A percentile compares a stretch with the other conserved stretches of the same genome.
Conservation (phyloP, 2,113 vertebrate genomes). For the Platichthys stellatus region DNA sequence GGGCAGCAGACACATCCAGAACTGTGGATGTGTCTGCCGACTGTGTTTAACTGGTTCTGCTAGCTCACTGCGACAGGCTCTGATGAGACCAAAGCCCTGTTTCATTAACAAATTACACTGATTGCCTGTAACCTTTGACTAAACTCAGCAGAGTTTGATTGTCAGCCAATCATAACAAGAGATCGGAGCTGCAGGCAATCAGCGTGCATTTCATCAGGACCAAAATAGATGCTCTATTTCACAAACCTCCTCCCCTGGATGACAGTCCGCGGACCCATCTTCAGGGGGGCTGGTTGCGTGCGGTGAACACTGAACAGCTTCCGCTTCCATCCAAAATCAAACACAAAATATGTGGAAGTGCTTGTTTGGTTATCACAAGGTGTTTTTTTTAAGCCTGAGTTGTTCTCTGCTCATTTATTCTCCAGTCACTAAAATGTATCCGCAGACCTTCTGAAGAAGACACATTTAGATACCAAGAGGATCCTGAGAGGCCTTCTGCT, state of each 20-base stretch:
- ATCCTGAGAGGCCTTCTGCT: constrained; percentile 17
- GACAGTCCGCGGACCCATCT: constrained; percentile 17
- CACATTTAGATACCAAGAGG: constrained; percentile 42
- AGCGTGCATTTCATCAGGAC: constrained; percentile 35
- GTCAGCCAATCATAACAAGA: constrained; percentile 60
- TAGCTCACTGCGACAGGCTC: constrained; percentile 38
- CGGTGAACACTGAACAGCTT: not conserved
- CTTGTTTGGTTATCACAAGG: constrained; percentile 19
- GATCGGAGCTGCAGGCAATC: constrained; percentile 59
- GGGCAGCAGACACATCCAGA: constrained; percentile 20
- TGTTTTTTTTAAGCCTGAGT: constrained; percentile 6
- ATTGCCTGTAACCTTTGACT: constrained; percentile 70
- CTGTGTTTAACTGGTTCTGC: constrained; percentile 39
- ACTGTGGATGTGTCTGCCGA: not conserved
- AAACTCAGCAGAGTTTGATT: constrained; percentile 62
- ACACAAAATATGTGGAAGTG: constrained; percentile 32
- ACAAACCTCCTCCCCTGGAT: constrained; percentile 23
- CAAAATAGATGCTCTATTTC: constrained; percentile 59
- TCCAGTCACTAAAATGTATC: constrained; percentile 24
- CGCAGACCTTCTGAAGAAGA: constrained; percentile 34
- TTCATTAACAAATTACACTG: constrained; percentile 68
- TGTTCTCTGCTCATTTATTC: constrained; percentile 30
- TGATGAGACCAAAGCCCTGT: constrained; percentile 56
- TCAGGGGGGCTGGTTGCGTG: constrained; percentile 4
- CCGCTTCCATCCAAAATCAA: constrained; percentile 29